phyloP scores from a whole-genome alignment of 2,797 vertebrate species.

The Ceryle rudis region DNA sequence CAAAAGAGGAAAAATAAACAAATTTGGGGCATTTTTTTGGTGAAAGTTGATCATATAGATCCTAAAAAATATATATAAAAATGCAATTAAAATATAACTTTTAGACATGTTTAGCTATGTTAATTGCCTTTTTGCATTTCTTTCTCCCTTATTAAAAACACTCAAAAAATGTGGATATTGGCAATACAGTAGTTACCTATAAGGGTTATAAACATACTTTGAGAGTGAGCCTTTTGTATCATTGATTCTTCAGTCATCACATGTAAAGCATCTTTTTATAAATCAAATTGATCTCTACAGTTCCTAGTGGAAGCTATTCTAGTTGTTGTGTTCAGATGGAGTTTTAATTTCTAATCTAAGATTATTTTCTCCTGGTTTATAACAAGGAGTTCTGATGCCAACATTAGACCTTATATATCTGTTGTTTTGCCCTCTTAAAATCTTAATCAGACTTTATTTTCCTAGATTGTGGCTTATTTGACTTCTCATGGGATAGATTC shows the following conservation, averaged over 20 bases:
- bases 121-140: background rate
- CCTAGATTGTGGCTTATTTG: background rate
- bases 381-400: background rate
- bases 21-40: rapidly evolving
- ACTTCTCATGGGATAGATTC: constrained; percentile 43
- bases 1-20: background rate
- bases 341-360: background rate
- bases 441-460: constrained; percentile 49
- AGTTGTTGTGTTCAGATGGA: background rate
- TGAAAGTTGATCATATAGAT: background rate
- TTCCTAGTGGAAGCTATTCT: background rate
- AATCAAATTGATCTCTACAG: background rate
- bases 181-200: background rate
- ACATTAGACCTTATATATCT: background rate
- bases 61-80: background rate
- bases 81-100: background rate
- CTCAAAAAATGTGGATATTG: background rate
- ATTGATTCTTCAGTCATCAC: background rate
- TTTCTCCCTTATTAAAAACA: background rate
- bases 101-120: background rate
- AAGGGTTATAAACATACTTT: background rate
- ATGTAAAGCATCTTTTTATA: background rate
- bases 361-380: background rate
- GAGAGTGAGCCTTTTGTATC: background rate
- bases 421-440: constrained; percentile 7